phyloP scores from a whole-genome alignment of 2,113 vertebrate genomes.

The Sorex fumeus region DNA sequence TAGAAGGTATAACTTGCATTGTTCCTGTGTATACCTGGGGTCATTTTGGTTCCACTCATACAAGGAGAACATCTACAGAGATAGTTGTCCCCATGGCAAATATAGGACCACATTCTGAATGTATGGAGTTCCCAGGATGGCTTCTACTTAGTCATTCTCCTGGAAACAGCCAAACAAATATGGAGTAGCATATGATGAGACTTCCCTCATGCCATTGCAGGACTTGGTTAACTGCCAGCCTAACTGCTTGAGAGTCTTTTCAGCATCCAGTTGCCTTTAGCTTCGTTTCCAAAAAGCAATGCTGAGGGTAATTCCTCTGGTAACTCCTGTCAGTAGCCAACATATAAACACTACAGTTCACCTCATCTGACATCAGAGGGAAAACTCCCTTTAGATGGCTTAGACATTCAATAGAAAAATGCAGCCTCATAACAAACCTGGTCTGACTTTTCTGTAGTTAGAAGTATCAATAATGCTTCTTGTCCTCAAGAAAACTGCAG shows the following conservation, averaged over 20 bases:
- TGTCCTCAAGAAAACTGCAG: background rate
- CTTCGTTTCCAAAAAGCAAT: conserved; percentile 2
- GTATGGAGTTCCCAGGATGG: background rate
- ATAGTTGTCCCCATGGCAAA: no score
- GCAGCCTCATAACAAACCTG: background rate
- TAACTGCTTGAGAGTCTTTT: background rate
- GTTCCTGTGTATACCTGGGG: background rate
- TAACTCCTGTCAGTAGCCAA: conserved; percentile 3
- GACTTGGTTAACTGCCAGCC: conserved; percentile 24
- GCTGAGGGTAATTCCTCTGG: background rate
- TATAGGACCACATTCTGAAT: background rate
- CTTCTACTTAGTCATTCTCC: background rate
- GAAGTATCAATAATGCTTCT: background rate
- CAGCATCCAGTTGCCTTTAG: background rate
- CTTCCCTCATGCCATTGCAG: background rate
- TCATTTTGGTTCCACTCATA: background rate
- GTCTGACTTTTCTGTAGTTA: background rate
- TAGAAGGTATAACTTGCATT: background rate
- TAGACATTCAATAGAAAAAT: conserved; percentile 23
- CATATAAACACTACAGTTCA: background rate
- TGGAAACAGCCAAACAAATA: conserved; percentile 49
- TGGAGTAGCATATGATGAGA: background rate
- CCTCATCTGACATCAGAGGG: background rate
- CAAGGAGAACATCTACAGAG: background rate
- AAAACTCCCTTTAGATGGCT: background rate